Conservation (phyloP, 2,797 vertebrate species). For the Gobio occitaniae region DNA sequence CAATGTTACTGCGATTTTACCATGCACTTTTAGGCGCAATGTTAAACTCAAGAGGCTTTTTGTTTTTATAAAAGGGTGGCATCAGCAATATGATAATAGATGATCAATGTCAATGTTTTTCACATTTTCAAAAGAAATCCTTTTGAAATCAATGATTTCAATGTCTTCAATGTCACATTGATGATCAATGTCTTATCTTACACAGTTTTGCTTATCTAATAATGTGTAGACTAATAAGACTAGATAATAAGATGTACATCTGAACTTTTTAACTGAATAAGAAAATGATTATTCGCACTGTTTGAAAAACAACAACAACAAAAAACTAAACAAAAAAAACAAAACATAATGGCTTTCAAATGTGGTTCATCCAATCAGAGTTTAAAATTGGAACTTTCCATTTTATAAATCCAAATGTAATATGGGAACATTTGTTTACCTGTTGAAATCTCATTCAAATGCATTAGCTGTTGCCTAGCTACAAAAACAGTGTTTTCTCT, state of each 20-base stretch:
- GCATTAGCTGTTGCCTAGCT: slow-evolving; percentile 74
- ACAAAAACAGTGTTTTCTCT: slow-evolving; percentile 62
- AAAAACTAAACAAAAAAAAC: background rate
- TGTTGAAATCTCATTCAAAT: slow-evolving; percentile 67
- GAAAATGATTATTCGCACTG: background rate
- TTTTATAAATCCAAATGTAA: background rate
- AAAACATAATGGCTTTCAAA: background rate
- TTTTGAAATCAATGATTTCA: too few relatives aligned
- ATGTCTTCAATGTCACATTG: too few relatives aligned
- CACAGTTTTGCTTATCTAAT: background rate
- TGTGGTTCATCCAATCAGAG: background rate
- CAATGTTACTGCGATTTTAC: background rate
- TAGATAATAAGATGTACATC: background rate
- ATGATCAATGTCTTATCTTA: too few relatives aligned
- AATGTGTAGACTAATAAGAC: background rate
- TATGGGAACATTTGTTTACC: slow-evolving; percentile 57
- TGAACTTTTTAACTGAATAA: background rate
- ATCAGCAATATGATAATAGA: background rate
- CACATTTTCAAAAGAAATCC: too few relatives aligned
- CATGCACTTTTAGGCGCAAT: background rate
- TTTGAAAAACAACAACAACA: background rate
- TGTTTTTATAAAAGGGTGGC: background rate
- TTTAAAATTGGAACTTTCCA: background rate
- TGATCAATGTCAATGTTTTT: background rate
- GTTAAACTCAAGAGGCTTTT: background rate